Percentiles rank a stretch among this genome's conserved stretches.
Evolutionary conservation across 2,888 invertebrate genomes (phyloP).

Genomic region (Neoscelio sp.): DNA sequence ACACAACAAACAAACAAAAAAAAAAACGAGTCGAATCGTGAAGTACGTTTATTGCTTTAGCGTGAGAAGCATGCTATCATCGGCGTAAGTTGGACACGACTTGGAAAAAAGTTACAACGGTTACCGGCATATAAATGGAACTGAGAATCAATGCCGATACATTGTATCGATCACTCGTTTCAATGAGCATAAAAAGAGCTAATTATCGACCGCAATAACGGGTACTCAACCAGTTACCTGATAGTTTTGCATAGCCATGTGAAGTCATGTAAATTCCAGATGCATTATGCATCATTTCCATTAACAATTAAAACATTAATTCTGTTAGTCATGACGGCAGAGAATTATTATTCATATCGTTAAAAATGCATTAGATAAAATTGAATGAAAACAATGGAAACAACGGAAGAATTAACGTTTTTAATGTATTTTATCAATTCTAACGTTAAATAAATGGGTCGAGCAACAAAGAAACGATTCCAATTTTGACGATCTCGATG

Average conservation of each 20-base stretch:
- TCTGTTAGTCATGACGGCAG: no score
- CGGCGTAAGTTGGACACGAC: slow-evolving; percentile 10
- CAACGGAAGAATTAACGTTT: no score
- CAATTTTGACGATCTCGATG: no score
- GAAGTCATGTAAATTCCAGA: slow-evolving; percentile 41
- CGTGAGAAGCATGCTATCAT: slow-evolving; percentile 15
- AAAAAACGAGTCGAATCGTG: no score
- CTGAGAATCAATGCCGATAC: slow-evolving; percentile 17
- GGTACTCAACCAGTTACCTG: slow-evolving; percentile 50
- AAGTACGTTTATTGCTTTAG: neutral
- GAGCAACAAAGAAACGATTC: no score
- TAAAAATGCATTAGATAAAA: no score
- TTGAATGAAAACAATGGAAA: no score
- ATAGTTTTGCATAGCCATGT: slow-evolving; percentile 38
- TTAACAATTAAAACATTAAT: slow-evolving; percentile 12
- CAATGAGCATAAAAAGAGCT: slow-evolving; percentile 37
- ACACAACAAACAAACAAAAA: no score
- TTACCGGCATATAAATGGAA: slow-evolving; percentile 30
- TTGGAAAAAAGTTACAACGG: slow-evolving; percentile 39
- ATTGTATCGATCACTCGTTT: slow-evolving; percentile 46
- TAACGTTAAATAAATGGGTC: no score
- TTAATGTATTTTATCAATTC: no score
- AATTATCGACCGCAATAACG: slow-evolving; percentile 61
- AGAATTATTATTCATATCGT: slow-evolving; percentile 15
- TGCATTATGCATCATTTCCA: slow-evolving; percentile 30